A percentile compares a stretch with the other conserved stretches of the same genome.
phyloP scores from a whole-genome alignment of 2,888 invertebrate genomes.

The Drosophila acutilabella region DNA sequence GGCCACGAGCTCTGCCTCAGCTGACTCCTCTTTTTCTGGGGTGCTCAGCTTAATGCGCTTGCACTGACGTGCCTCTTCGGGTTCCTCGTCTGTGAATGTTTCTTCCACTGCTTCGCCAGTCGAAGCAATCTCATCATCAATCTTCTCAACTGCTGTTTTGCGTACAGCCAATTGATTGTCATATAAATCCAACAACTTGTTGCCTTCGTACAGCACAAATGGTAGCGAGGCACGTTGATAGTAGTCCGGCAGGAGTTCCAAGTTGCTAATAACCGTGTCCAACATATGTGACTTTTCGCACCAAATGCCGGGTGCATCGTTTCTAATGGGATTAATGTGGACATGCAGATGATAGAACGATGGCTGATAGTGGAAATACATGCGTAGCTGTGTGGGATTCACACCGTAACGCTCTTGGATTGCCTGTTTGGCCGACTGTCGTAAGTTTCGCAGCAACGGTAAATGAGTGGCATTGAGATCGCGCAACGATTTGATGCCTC shows the following conservation, averaged over 20 bases:
- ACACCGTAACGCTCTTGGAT: conserved; percentile 92
- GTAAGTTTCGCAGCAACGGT: conserved; percentile 92
- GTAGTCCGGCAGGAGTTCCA: conserved; percentile 92
- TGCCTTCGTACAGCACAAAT: conserved; percentile 92
- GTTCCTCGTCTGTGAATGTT: conserved; percentile 53
- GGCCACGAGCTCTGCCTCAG: conserved; percentile 36
- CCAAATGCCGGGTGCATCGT: conserved; percentile 93
- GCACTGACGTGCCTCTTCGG: conserved; percentile 42
- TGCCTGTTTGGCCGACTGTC: conserved; percentile 90
- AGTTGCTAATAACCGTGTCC: conserved; percentile 94
- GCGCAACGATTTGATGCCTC: conserved; percentile 92
- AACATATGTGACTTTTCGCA: conserved; percentile 95
- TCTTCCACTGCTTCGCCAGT: conserved; percentile 32
- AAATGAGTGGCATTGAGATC: conserved; percentile 92
- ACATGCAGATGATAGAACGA: conserved; percentile 98
- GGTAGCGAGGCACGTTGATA: conserved; percentile 93
- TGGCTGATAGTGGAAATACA: conserved; percentile 98
- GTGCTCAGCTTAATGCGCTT: conserved; percentile 62
- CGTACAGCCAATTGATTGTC: conserved; percentile 78
- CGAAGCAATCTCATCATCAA: neutral
- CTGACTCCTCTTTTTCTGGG: conserved; percentile 39
- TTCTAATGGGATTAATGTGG: conserved; percentile 93
- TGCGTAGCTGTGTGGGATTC: conserved; percentile 89
- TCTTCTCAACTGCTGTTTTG: neutral
- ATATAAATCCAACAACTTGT: conserved; percentile 89